phyloP scores from a whole-genome alignment of 2,113 vertebrate species.

The Thamnophis sirtalis region DNA sequence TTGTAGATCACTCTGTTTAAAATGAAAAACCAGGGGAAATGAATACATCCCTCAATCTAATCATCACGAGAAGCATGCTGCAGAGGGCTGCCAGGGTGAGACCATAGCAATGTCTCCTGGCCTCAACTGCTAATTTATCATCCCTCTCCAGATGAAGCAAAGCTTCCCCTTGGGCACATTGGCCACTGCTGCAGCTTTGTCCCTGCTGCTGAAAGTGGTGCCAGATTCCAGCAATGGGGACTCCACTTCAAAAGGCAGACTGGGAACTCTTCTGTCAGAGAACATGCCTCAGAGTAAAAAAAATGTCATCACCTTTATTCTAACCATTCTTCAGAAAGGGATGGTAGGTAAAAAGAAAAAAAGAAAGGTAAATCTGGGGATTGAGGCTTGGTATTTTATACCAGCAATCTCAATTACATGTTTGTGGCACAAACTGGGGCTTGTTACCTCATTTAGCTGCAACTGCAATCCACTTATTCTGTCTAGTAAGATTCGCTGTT shows the following conservation, averaged over 20 bases:
- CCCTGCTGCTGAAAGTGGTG: background rate
- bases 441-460: conserved; percentile 83
- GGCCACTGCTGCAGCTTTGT: background rate
- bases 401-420: background rate
- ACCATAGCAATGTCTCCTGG: background rate
- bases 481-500: conserved; percentile 83
- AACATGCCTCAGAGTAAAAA: background rate
- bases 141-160: background rate
- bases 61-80: background rate
- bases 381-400: background rate
- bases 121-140: background rate
- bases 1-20: background rate
- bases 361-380: background rate
- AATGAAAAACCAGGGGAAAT: background rate
- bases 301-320: background rate
- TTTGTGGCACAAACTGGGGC: fast-evolving
- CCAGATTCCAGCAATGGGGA: background rate
- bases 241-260: background rate
- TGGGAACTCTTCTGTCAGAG: background rate
- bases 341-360: background rate
- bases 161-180: background rate
- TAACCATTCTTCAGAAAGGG: background rate
- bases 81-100: background rate
- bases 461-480: conserved; percentile 83
- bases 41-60: background rate